Evolutionary conservation across 2,113 vertebrate species (phyloP).

Genomic region (Pachypanchax playfairii): DNA sequence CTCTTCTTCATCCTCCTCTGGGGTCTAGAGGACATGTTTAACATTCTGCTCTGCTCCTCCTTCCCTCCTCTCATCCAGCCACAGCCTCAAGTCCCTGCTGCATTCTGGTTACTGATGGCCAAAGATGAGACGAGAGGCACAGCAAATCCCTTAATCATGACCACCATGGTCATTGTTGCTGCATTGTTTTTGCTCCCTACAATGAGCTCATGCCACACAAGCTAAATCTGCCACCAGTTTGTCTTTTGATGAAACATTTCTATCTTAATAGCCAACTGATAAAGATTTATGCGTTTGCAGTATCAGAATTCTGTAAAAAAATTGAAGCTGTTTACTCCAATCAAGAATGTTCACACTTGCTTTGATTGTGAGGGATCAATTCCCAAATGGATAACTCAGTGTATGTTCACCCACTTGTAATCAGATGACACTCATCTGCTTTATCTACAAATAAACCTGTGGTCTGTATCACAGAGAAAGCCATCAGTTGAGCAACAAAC

Average conservation of each 20-base stretch:
- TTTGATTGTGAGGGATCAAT: no score
- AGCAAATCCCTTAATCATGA: conserved; percentile 65
- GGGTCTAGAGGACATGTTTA: conserved; percentile 79
- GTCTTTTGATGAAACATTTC: not conserved
- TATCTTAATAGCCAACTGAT: not conserved
- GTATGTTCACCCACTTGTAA: not conserved
- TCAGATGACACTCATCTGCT: no score
- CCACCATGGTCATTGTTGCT: conserved; percentile 28
- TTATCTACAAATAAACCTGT: not conserved
- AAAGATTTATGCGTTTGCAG: conserved; percentile 3
- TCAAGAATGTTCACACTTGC: no score
- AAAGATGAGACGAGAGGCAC: conserved; percentile 52
- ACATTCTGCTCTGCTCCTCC: conserved; percentile 76
- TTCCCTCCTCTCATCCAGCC: conserved; percentile 68
- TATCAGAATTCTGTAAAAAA: not conserved
- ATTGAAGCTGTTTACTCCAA: not conserved
- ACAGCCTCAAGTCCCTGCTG: conserved; percentile 69
- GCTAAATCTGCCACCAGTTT: not conserved
- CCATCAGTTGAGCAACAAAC: not conserved
- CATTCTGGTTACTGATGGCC: conserved; percentile 69
- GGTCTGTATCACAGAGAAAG: not conserved
- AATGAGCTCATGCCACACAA: not conserved
- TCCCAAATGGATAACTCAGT: no score
- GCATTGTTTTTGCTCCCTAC: conserved; percentile 38
- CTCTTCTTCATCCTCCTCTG: conserved; percentile 66